Evolutionary conservation across 2,888 invertebrate genomes (phyloP).

Genomic region (Rhingia campestris): DNA sequence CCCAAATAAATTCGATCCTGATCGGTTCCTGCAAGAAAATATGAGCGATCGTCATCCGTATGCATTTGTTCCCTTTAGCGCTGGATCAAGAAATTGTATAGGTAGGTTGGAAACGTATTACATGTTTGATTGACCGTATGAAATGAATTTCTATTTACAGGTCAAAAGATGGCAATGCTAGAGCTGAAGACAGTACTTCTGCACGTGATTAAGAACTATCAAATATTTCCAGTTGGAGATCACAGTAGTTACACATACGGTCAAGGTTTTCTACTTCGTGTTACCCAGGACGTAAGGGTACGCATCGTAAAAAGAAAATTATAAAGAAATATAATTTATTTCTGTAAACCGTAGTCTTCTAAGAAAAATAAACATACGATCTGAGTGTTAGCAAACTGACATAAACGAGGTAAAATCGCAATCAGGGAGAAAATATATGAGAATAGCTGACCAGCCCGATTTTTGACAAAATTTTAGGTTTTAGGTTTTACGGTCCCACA

Average conservation of each 20-base stretch:
- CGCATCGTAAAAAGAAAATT: background rate
- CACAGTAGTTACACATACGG: background rate
- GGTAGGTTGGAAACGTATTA: slow-evolving; percentile 37
- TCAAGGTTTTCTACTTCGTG: background rate
- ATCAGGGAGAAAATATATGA: too few relatives aligned
- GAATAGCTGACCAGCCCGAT: too few relatives aligned
- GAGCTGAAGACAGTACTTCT: background rate
- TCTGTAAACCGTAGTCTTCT: too few relatives aligned
- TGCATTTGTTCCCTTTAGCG: slow-evolving; percentile 80
- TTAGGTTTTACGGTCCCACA: too few relatives aligned
- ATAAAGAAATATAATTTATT: too few relatives aligned
- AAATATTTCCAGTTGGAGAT: background rate
- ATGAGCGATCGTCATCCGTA: slow-evolving; percentile 77
- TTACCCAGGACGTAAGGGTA: background rate
- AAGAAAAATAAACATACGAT: too few relatives aligned
- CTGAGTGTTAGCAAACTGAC: too few relatives aligned
- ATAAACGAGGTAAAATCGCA: too few relatives aligned
- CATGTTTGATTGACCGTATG: background rate
- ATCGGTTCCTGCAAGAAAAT: slow-evolving; percentile 83
- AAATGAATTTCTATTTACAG: background rate
- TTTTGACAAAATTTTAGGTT: too few relatives aligned
- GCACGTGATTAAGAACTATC: background rate
- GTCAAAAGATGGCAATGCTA: slow-evolving; percentile 2
- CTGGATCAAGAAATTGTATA: slow-evolving; percentile 81
- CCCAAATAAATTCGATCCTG: slow-evolving; percentile 78